phyloP scores from a whole-genome alignment of 2,888 invertebrate genomes.

The Acanthosepion pharaonis region DNA sequence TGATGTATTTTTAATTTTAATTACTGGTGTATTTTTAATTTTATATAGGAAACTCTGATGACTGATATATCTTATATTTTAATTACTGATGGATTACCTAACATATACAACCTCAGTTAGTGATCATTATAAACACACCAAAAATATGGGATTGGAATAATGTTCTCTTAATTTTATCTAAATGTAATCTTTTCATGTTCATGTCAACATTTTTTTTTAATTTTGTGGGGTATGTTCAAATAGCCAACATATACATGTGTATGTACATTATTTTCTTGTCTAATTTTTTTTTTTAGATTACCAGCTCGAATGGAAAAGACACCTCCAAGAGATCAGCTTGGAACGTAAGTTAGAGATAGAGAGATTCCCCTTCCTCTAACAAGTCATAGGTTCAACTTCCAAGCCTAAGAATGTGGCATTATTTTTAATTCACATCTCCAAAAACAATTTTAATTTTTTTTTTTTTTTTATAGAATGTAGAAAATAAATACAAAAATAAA shows the following conservation, averaged over 20 bases:
- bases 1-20: too few relatives aligned
- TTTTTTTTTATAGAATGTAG: too few relatives aligned
- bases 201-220: neutral
- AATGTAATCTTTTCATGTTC: neutral
- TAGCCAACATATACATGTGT: neutral
- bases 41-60: too few relatives aligned
- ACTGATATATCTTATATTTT: too few relatives aligned
- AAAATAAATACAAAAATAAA: too few relatives aligned
- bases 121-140: too few relatives aligned
- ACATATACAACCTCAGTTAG: neutral
- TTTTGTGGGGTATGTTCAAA: neutral
- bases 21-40: too few relatives aligned
- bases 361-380: neutral
- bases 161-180: neutral
- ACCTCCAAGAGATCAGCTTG: conserved; percentile 34
- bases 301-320: conserved; percentile 40
- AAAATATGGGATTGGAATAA: neutral
- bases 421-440: neutral
- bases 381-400: neutral
- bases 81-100: too few relatives aligned
- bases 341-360: conserved; percentile 39
- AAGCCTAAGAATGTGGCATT: neutral
- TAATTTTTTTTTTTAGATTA: conserved; percentile 39
- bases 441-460: neutral
- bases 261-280: neutral